Conservation (phyloP, 2,797 vertebrate species). For the Tarsius wallacei region DNA sequence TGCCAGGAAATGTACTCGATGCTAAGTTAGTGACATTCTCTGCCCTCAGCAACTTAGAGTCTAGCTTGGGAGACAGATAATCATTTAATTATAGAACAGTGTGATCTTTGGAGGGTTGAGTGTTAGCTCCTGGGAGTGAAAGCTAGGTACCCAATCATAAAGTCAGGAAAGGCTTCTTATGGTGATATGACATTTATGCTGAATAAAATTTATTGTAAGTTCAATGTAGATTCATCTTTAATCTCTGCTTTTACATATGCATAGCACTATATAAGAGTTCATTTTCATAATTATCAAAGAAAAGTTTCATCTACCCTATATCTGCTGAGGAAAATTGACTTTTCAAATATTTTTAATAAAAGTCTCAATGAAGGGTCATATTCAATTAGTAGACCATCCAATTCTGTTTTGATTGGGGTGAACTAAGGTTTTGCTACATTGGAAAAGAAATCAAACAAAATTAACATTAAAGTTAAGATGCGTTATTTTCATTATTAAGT, state of each 20-base stretch:
- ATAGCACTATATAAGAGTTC: neutral
- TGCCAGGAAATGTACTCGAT: neutral
- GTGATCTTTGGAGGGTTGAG: neutral
- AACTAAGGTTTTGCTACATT: neutral
- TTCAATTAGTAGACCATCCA: neutral
- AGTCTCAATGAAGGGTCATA: neutral
- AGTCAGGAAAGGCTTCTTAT: neutral
- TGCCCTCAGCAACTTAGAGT: neutral
- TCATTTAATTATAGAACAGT: neutral
- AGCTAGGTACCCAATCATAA: neutral
- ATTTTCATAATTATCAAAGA: neutral
- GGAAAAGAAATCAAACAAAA: neutral
- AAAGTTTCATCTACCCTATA: neutral
- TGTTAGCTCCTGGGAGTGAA: neutral
- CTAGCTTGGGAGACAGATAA: neutral
- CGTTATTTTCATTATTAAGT: slow-evolving; percentile 23
- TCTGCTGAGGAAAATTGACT: neutral
- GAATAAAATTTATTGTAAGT: neutral
- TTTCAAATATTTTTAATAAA: slow-evolving; percentile 30
- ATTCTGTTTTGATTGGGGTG: slow-evolving; percentile 48
- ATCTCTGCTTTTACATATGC: neutral
- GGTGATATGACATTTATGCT: neutral
- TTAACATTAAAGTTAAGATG: slow-evolving; percentile 4
- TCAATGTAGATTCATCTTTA: slow-evolving; percentile 20
- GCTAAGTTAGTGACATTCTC: neutral